Evolutionary conservation across 2,888 invertebrate genomes (phyloP).

Genomic region (Noctua janthina): DNA sequence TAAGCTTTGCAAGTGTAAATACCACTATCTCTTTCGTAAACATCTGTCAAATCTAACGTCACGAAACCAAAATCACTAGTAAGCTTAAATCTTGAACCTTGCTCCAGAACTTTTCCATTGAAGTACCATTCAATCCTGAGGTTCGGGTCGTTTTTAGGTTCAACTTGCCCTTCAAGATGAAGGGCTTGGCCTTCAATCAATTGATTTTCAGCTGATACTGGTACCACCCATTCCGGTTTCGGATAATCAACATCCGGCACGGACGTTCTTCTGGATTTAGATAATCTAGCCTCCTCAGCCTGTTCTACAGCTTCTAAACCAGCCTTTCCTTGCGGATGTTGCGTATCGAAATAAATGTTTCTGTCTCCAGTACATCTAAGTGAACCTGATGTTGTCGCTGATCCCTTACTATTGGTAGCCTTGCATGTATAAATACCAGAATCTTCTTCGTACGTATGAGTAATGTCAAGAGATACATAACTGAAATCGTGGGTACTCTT

Average conservation of each 20-base stretch:
- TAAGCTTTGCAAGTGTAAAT: slow-evolving; percentile 97
- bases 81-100: slow-evolving; percentile 97
- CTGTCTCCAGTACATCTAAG: slow-evolving; percentile 95
- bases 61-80: slow-evolving; percentile 99
- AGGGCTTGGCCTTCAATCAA: slow-evolving; percentile 95
- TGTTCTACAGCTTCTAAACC: slow-evolving; percentile 97
- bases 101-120: slow-evolving; percentile 96
- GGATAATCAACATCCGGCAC: slow-evolving; percentile 94
- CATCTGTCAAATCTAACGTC: slow-evolving; percentile 97
- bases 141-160: slow-evolving; percentile 97
- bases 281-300: slow-evolving; percentile 95
- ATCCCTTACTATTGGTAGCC: slow-evolving; percentile 96
- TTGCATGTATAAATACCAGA: slow-evolving; percentile 97
- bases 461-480: slow-evolving; percentile 97
- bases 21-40: slow-evolving; percentile 98
- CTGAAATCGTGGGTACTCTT: slow-evolving; percentile 99
- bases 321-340: slow-evolving; percentile 98
- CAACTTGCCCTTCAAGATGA: slow-evolving; percentile 98
- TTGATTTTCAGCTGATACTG: slow-evolving; percentile 94
- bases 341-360: slow-evolving; percentile 96
- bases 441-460: slow-evolving; percentile 96
- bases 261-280: slow-evolving; percentile 92
- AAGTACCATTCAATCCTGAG: slow-evolving; percentile 98
- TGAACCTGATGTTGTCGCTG: slow-evolving; percentile 97
- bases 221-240: slow-evolving; percentile 96